Evolutionary conservation across 2,797 vertebrate genomes (phyloP).

Genomic region (Premnoplex brunnescens): DNA sequence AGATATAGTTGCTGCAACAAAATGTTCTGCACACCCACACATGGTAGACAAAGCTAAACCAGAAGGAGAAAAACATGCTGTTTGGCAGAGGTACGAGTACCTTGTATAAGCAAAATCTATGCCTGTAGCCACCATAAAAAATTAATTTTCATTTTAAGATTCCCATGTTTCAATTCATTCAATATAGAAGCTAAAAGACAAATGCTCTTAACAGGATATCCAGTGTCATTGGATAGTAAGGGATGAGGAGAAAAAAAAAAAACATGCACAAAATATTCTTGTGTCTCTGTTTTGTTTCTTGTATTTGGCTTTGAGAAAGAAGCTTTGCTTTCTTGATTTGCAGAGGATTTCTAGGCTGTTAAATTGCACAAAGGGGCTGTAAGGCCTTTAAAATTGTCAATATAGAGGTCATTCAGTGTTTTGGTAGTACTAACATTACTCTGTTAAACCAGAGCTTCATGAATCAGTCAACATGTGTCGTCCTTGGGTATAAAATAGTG

Average conservation of each 20-base stretch:
- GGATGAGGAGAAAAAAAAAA: neutral
- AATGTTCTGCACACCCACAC: neutral
- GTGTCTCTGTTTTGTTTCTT: neutral
- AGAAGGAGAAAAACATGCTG: neutral
- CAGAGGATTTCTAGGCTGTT: neutral
- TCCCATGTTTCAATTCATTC: neutral
- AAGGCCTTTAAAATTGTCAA: neutral
- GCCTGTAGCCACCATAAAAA: neutral
- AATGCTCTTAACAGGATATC: neutral
- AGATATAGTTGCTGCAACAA: neutral
- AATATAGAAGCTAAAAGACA: neutral
- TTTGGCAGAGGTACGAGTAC: neutral
- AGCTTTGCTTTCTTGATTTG: neutral
- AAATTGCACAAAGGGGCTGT: neutral
- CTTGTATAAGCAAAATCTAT: neutral
- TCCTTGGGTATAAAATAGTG: neutral
- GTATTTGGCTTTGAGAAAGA: neutral
- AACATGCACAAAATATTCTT: neutral
- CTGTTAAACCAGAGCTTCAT: neutral
- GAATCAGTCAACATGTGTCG: neutral
- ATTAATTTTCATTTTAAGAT: neutral
- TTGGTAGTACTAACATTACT: neutral
- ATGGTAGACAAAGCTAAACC: constrained; percentile 4
- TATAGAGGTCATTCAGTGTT: neutral
- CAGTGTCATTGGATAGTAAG: neutral